Conservation (phyloP, 1,140 invertebrate species). For the Pseudomyrmex pallidus region DNA sequence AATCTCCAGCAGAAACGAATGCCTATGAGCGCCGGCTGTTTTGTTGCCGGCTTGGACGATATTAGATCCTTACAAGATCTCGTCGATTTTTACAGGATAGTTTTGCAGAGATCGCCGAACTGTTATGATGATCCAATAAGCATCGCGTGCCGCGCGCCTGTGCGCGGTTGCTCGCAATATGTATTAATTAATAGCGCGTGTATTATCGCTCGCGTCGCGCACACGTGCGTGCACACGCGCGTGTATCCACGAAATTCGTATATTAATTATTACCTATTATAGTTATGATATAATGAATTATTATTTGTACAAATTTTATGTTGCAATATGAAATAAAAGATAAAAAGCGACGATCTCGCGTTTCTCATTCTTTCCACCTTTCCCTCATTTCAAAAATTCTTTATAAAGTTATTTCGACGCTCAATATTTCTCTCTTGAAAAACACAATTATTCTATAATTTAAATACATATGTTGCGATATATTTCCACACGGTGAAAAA, state of each 20-base stretch:
- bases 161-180: conserved; percentile 41
- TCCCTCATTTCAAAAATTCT: neutral
- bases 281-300: conserved; percentile 78
- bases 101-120: conserved; percentile 27
- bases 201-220: neutral
- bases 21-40: conserved; percentile 32
- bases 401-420: too few relatives aligned
- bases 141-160: conserved; percentile 23
- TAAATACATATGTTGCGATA: neutral
- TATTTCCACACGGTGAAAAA: neutral
- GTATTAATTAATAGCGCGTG: conserved; percentile 45
- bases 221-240: conserved; percentile 45
- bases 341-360: conserved; percentile 79
- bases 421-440: too few relatives aligned
- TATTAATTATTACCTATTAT: conserved; percentile 78
- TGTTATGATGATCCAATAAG: conserved; percentile 21
- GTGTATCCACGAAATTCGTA: conserved; percentile 62
- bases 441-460: neutral
- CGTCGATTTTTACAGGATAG: neutral
- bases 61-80: conserved; percentile 6
- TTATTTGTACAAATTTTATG: conserved; percentile 86
- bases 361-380: neutral
- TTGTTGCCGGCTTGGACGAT: conserved; percentile 20
- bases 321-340: conserved; percentile 85
- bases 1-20: conserved; percentile 32